phyloP scores from a whole-genome alignment of 2,888 invertebrate species.

The Nymphalis polychloros region DNA sequence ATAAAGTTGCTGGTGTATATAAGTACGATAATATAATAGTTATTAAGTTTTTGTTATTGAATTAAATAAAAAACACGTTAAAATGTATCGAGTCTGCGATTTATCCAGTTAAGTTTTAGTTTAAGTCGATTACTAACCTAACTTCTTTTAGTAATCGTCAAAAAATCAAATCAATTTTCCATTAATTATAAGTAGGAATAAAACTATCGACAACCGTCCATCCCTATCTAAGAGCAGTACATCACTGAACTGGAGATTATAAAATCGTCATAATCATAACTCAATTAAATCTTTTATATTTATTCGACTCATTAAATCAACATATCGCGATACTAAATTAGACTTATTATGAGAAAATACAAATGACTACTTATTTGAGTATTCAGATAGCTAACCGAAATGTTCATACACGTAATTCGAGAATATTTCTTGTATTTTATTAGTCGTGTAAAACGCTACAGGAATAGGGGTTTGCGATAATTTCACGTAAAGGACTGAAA shows the following conservation, averaged over 20 bases:
- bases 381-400: slow-evolving; percentile 6
- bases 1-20: no score
- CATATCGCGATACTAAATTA: slow-evolving; percentile 59
- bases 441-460: background rate
- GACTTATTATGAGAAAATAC: slow-evolving; percentile 29
- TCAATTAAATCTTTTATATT: slow-evolving; percentile 80
- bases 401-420: background rate
- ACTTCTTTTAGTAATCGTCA: no score
- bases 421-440: slow-evolving; percentile 3
- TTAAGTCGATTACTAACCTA: no score
- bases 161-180: no score
- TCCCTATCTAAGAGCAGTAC: slow-evolving; percentile 52
- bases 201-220: slow-evolving; percentile 37
- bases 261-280: slow-evolving; percentile 74
- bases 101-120: no score
- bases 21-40: no score
- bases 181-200: background rate
- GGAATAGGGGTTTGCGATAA: slow-evolving; percentile 1
- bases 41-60: no score
- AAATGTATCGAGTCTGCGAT: no score
- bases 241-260: slow-evolving; percentile 66
- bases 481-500: background rate
- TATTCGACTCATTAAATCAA: slow-evolving; percentile 70
- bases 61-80: no score
- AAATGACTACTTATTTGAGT: slow-evolving; percentile 20